Evolutionary conservation across 2,797 vertebrate species (phyloP).

Genomic region (Zalophus californianus): DNA sequence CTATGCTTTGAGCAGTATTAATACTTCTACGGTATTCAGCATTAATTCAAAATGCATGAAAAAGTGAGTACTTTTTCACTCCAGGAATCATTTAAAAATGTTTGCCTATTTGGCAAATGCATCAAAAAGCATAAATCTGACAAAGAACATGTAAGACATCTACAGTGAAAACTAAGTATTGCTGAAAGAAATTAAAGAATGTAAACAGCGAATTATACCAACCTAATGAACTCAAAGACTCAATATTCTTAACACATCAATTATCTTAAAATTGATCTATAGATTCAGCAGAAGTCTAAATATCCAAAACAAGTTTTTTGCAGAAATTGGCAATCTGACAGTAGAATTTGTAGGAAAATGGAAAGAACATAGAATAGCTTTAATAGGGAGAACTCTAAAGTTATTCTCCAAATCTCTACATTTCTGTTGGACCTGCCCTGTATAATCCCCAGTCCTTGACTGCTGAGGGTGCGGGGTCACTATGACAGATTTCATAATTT

Average conservation of each 20-base stretch:
- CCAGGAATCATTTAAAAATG: slow-evolving; percentile 45
- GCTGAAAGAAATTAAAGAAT: not conserved
- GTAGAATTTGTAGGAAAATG: not conserved
- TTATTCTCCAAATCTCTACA: not conserved
- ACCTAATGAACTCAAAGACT: not conserved
- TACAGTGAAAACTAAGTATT: not conserved
- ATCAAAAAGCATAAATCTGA: slow-evolving; percentile 37
- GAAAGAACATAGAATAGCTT: not conserved
- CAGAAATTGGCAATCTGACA: not conserved
- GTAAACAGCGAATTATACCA: not conserved
- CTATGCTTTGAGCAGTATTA: not conserved
- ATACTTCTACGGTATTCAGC: slow-evolving; percentile 41
- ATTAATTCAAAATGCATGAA: slow-evolving; percentile 61
- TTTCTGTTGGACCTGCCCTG: not conserved
- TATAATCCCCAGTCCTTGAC: not conserved
- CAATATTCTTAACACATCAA: not conserved
- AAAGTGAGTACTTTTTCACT: slow-evolving; percentile 42
- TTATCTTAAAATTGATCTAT: not conserved
- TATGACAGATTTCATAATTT: not conserved
- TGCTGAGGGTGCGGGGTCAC: not conserved
- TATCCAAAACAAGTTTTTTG: not conserved
- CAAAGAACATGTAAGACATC: not conserved
- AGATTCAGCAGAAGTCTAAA: not conserved
- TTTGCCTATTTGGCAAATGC: slow-evolving; percentile 37
- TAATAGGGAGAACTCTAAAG: not conserved